phyloP scores from a whole-genome alignment of 2,113 vertebrate genomes.

The Pithys albifrons region DNA sequence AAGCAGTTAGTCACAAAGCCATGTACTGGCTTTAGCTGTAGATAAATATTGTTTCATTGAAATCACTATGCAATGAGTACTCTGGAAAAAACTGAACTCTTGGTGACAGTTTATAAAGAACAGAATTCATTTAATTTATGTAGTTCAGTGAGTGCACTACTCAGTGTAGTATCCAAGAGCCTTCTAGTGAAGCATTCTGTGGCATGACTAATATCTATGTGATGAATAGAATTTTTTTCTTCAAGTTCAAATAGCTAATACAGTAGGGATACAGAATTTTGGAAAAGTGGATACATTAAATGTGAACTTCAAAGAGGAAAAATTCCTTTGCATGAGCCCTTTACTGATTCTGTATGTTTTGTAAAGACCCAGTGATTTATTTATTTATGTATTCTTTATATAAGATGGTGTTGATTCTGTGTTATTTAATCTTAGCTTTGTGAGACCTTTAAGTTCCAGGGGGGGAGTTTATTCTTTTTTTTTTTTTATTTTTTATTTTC shows the following conservation, averaged over 20 bases:
- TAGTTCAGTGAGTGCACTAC: neutral
- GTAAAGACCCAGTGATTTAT: neutral
- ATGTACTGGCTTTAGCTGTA: neutral
- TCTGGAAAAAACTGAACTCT: neutral
- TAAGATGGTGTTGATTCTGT: neutral
- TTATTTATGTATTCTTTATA: conserved; percentile 16
- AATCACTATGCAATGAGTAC: neutral
- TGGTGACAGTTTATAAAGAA: neutral
- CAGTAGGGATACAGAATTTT: neutral
- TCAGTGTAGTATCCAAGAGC: neutral
- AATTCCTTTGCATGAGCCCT: neutral
- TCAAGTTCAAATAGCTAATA: neutral
- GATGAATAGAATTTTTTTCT: neutral
- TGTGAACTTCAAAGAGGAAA: neutral
- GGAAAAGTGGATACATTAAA: neutral
- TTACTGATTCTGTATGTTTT: neutral
- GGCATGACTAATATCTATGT: neutral
- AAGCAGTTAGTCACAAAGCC: neutral
- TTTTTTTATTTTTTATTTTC: neutral
- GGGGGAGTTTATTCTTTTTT: accelerated
- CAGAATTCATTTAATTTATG: neutral
- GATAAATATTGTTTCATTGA: neutral
- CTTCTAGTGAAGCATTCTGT: neutral
- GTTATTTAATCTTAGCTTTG: neutral
- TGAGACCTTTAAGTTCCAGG: neutral